Percentiles rank a stretch among this genome's conserved stretches.
These are phyloP conservation scores for Notospermus geniculatus DNA, from an alignment of 1,140 invertebrate species.

Conservation along the genomic window DNA sequence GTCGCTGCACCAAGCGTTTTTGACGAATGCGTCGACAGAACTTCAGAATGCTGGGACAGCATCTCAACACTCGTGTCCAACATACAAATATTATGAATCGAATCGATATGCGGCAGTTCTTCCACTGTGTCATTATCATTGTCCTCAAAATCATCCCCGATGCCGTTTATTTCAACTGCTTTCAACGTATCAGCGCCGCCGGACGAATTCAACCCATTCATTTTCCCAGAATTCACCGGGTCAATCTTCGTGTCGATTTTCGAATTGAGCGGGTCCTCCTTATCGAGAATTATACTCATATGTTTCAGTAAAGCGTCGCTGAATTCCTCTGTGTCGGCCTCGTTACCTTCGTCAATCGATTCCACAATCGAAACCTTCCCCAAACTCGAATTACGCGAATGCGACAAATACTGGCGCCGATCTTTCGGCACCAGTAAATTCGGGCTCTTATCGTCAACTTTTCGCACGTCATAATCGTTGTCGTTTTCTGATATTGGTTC, in stretches of 20 bases:
- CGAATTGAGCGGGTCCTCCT: not conserved
- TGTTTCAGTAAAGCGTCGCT: no score
- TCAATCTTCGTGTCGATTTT: not conserved
- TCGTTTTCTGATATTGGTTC: constrained; percentile 54
- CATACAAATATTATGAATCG: constrained; percentile 37
- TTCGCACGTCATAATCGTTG: constrained; percentile 38
- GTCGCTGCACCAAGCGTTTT: constrained; percentile 36
- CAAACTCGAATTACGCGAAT: not conserved
- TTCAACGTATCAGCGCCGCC: not conserved
- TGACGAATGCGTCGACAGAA: constrained; percentile 44
- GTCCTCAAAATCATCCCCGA: not conserved
- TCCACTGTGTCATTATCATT: constrained; percentile 8
- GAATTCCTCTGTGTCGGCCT: constrained; percentile 33
- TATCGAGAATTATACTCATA: no score
- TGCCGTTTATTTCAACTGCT: not conserved
- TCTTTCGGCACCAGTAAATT: constrained; percentile 1
- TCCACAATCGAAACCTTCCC: not conserved
- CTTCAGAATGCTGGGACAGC: constrained; percentile 47
- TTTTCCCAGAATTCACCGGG: not conserved
- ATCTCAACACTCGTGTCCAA: constrained; percentile 42
- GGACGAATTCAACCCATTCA: no score
- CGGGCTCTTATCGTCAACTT: constrained; percentile 1
- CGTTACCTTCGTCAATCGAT: constrained; percentile 45
- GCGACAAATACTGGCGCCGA: not conserved
- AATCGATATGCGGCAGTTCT: constrained; percentile 46